These are phyloP conservation scores for Lacanobia oleracea DNA, from an alignment of 2,888 invertebrate species.

Conservation along the genomic window DNA sequence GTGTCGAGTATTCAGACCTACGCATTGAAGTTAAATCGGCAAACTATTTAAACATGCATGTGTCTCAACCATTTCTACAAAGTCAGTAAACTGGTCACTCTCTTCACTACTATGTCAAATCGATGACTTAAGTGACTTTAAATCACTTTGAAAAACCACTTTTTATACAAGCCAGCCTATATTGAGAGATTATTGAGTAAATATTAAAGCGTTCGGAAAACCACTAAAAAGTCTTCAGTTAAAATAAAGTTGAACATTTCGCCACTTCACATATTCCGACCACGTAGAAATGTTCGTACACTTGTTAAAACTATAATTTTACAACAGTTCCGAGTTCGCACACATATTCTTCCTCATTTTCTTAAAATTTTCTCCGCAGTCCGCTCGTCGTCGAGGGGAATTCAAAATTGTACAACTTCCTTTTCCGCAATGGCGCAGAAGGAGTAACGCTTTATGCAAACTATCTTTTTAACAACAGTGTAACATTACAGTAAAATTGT, in stretches of 20 bases:
- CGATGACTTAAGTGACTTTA: too few relatives aligned
- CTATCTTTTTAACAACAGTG: constrained; percentile 2
- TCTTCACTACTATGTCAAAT: too few relatives aligned
- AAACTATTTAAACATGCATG: too few relatives aligned
- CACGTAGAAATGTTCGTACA: constrained; percentile 18
- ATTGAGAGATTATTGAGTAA: too few relatives aligned
- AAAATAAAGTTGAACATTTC: constrained; percentile 7
- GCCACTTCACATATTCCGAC: constrained; percentile 11
- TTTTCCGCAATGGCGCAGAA: constrained; percentile 31
- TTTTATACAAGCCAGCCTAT: too few relatives aligned
- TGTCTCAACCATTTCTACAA: too few relatives aligned
- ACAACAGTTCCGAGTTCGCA: constrained; percentile 33
- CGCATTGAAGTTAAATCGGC: not conserved
- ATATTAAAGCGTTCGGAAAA: not conserved
- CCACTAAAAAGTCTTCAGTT: not conserved
- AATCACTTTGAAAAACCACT: too few relatives aligned
- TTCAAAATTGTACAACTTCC: constrained; percentile 38
- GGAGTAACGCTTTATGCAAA: not conserved
- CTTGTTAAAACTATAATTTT: constrained; percentile 49
- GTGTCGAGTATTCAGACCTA: not conserved
- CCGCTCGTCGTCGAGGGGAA: constrained; percentile 1
- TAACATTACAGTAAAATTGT: not conserved
- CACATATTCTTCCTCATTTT: constrained; percentile 45
- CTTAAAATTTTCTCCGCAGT: constrained; percentile 21
- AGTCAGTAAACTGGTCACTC: too few relatives aligned